Evolutionary conservation across 1,140 invertebrate genomes (phyloP).

Genomic region (Campoletis sonorensis): DNA sequence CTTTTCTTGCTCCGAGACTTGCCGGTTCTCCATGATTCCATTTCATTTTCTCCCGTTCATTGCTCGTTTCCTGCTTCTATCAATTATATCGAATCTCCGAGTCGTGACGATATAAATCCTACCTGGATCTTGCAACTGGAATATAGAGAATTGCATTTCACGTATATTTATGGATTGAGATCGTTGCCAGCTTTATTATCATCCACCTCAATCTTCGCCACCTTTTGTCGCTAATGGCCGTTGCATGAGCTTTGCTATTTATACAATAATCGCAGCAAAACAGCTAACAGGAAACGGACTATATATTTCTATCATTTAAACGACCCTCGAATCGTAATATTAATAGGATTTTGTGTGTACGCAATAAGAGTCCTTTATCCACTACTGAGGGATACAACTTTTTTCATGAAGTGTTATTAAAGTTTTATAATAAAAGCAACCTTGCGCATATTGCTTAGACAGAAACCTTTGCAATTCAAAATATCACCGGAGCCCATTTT

Average conservation of each 20-base stretch:
- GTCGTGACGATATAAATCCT: slow-evolving; percentile 47
- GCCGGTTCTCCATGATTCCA: slow-evolving; percentile 51
- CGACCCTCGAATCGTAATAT: background rate
- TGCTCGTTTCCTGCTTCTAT: slow-evolving; percentile 60
- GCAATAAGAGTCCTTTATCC: too few species aligned
- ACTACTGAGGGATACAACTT: too few species aligned
- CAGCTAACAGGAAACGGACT: background rate
- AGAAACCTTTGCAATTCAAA: too few species aligned
- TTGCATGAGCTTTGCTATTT: background rate
- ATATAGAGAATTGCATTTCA: slow-evolving; percentile 30
- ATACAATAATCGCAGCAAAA: background rate
- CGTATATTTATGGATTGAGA: slow-evolving; percentile 59
- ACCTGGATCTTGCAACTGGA: background rate
- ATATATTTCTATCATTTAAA: background rate
- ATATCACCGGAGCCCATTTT: too few species aligned
- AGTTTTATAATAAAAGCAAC: too few species aligned
- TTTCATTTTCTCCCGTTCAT: slow-evolving; percentile 58
- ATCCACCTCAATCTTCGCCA: slow-evolving; percentile 30
- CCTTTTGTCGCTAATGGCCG: slow-evolving; percentile 33
- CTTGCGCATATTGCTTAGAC: too few species aligned
- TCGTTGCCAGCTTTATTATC: slow-evolving; percentile 55
- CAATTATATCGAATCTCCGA: slow-evolving; percentile 62
- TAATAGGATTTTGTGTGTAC: too few species aligned
- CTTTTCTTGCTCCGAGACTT: background rate
- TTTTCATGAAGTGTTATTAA: too few species aligned